These are phyloP conservation scores for Reinhardtius hippoglossoides DNA, from an alignment of 2,113 vertebrate species.

Conservation along the genomic window DNA sequence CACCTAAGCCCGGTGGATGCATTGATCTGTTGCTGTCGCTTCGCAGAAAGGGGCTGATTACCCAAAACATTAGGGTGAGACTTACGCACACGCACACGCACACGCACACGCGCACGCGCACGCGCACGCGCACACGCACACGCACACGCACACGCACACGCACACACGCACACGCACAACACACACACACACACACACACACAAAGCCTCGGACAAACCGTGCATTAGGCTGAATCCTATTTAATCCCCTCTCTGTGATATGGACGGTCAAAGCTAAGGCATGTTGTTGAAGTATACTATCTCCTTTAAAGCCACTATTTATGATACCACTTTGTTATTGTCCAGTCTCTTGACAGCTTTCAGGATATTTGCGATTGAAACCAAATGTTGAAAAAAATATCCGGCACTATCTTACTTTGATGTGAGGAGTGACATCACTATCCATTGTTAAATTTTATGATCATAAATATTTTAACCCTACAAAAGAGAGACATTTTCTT, in stretches of 20 bases:
- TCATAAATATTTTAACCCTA: neutral
- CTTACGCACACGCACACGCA: constrained; percentile 7
- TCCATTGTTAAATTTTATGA: constrained; percentile 9
- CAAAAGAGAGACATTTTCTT: constrained; percentile 7
- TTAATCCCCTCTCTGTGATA: constrained; percentile 45
- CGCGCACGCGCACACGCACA: too few relatives aligned
- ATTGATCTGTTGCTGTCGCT: constrained; percentile 60
- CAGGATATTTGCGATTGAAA: constrained; percentile 6
- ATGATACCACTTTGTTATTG: constrained; percentile 16
- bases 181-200: constrained; percentile 7
- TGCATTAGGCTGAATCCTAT: constrained; percentile 50
- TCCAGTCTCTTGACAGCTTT: constrained; percentile 2
- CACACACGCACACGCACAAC: constrained; percentile 14
- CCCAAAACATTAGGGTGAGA: constrained; percentile 58
- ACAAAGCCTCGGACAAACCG: constrained; percentile 41
- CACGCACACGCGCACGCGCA: constrained; percentile 17
- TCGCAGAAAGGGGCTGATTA: constrained; percentile 49
- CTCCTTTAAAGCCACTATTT: constrained; percentile 31
- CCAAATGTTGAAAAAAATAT: constrained; percentile 16
- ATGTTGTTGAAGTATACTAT: constrained; percentile 40
- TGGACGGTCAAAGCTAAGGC: constrained; percentile 30
- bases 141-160: constrained; percentile 12
- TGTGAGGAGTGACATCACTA: neutral
- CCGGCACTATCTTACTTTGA: neutral
- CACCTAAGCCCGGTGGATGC: constrained; percentile 48